phyloP scores from a whole-genome alignment of 2,797 vertebrate genomes.

The Antennarius maculatus region DNA sequence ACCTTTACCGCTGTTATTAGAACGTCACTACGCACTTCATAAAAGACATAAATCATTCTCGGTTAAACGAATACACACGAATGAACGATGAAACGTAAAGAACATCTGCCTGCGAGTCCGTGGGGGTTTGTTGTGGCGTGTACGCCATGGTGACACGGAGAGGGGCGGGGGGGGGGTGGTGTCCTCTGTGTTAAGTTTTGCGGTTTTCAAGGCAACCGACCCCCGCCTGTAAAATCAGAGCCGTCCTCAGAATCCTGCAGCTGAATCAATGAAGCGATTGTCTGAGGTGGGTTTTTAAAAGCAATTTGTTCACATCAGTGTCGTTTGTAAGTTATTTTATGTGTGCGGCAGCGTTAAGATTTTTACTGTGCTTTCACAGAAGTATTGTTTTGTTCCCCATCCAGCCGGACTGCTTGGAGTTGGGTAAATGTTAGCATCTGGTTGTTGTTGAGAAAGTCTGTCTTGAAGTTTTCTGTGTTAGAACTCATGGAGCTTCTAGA shows the following conservation, averaged over 20 bases:
- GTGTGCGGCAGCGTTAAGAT: not conserved
- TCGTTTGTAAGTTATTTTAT: not conserved
- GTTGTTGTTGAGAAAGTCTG: conserved; percentile 23
- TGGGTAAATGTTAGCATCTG: not conserved
- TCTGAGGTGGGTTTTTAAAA: conserved; percentile 21
- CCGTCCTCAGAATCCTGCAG: not conserved
- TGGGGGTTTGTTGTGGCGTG: conserved; percentile 58
- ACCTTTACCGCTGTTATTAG: not conserved
- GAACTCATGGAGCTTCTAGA: too few species aligned
- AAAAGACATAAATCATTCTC: accelerated
- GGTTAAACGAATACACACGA: not conserved
- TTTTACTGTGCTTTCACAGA: too few species aligned
- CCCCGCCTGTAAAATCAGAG: not conserved
- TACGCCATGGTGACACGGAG: conserved; percentile 63
- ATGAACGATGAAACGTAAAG: not conserved
- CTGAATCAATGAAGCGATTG: not conserved
- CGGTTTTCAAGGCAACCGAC: conserved; percentile 75
- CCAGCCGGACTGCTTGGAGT: conserved; percentile 36
- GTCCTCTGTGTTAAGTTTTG: conserved; percentile 55
- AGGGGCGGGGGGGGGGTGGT: conserved; percentile 11
- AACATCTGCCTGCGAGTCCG: not conserved
- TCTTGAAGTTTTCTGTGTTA: not conserved
- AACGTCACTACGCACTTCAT: not conserved
- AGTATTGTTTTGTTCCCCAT: not conserved
- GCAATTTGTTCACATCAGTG: accelerated